Evolutionary conservation across 2,113 vertebrate genomes (phyloP).

Genomic region (Oryzias celebensis): DNA sequence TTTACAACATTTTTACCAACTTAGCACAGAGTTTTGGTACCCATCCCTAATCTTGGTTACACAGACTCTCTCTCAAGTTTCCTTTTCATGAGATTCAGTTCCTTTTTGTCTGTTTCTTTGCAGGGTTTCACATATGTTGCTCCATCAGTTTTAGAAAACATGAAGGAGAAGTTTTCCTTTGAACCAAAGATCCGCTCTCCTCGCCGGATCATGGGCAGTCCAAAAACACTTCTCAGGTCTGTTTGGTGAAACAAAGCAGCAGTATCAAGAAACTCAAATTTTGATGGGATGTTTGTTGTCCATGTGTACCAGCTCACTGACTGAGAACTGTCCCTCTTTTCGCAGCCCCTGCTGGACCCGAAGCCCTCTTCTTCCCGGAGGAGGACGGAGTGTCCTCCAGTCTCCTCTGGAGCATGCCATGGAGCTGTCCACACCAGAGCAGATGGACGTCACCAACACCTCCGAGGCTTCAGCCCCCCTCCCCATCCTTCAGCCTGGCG

Average conservation of each 20-base stretch:
- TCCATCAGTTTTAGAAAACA: conserved; percentile 98
- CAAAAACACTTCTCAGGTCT: conserved; percentile 95
- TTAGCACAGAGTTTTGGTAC: too few relatives aligned
- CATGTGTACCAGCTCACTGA: neutral
- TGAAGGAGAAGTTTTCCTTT: conserved; percentile 97
- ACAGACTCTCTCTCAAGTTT: neutral
- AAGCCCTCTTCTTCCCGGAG: conserved; percentile 74
- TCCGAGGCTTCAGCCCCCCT: conserved; percentile 93
- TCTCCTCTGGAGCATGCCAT: conserved; percentile 86
- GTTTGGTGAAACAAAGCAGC: neutral
- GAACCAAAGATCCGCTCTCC: conserved; percentile 98
- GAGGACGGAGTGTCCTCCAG: conserved; percentile 48
- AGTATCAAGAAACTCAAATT: neutral
- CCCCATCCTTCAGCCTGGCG: conserved; percentile 89
- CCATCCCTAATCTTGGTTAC: too few relatives aligned
- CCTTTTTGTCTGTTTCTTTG: neutral
- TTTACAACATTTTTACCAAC: too few relatives aligned
- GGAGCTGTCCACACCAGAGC: conserved; percentile 90
- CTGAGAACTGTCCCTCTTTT: neutral
- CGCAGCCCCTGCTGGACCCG: conserved; percentile 91
- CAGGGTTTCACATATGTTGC: conserved; percentile 98
- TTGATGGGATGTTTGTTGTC: neutral
- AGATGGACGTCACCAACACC: conserved; percentile 92
- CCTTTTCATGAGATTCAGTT: neutral
- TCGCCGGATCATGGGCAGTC: conserved; percentile 93